Percentiles rank a stretch among this genome's conserved stretches.
phyloP scores from a whole-genome alignment of 2,888 invertebrate genomes.

The Portevinia maculata region DNA sequence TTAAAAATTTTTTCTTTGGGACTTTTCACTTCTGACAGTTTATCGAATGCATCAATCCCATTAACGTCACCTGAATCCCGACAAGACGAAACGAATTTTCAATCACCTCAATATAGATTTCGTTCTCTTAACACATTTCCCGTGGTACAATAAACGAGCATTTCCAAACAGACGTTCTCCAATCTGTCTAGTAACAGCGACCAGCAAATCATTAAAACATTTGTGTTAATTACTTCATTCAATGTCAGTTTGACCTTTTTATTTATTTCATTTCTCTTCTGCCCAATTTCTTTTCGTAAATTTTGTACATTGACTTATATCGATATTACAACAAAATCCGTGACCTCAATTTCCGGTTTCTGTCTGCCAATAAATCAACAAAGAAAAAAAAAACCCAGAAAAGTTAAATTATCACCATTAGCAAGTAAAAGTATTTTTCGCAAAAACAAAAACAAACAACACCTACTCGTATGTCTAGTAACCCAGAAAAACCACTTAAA shows the following conservation, averaged over 20 bases:
- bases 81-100: background rate
- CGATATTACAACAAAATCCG: slow-evolving; percentile 17
- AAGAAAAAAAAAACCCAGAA: background rate
- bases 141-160: background rate
- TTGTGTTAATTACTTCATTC: slow-evolving; percentile 52
- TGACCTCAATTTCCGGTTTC: slow-evolving; percentile 43
- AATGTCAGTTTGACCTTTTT: slow-evolving; percentile 27
- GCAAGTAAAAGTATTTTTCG: slow-evolving; percentile 15
- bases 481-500: slow-evolving; percentile 43
- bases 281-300: slow-evolving; percentile 16
- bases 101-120: background rate
- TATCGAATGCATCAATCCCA: too few relatives aligned
- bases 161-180: slow-evolving; percentile 23
- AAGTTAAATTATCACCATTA: background rate
- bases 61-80: too few relatives aligned
- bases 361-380: slow-evolving; percentile 7
- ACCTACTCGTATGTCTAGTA: slow-evolving; percentile 17
- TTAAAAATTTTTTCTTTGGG: too few relatives aligned
- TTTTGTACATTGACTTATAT: slow-evolving; percentile 27
- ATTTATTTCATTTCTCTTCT: too few relatives aligned
- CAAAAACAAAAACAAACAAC: background rate
- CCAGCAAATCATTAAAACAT: slow-evolving; percentile 6
- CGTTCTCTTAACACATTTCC: slow-evolving; percentile 34
- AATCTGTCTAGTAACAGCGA: slow-evolving; percentile 15
- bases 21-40: too few relatives aligned